Conservation (phyloP, 2,797 vertebrate genomes). For the Brachyalestes nurse region DNA sequence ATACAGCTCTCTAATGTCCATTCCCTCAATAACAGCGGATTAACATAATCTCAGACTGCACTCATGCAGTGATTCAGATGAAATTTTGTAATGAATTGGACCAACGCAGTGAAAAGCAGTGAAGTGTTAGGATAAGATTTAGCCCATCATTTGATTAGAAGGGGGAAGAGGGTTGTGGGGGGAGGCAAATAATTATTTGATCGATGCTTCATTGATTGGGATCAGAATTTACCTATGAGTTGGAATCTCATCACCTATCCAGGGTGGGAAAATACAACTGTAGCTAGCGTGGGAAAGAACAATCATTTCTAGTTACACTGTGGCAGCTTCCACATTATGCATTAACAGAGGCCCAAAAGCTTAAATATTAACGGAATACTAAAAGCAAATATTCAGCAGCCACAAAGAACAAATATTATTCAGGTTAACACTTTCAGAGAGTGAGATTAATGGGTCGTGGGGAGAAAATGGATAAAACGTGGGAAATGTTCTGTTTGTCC, state of each 20-base stretch:
- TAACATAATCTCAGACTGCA: no score
- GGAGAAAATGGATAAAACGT: constrained; percentile 7
- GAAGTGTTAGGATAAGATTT: no score
- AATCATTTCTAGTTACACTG: background rate
- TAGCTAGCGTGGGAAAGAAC: constrained; percentile 28
- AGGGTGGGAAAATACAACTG: background rate
- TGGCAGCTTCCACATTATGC: background rate
- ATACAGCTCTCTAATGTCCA: no score
- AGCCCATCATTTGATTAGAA: no score
- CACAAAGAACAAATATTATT: background rate
- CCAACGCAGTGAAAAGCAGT: no score
- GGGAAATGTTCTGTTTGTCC: background rate
- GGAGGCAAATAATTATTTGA: no score
- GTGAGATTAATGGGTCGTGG: constrained; percentile 25
- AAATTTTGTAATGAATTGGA: no score
- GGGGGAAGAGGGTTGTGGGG: no score
- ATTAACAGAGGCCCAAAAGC: background rate
- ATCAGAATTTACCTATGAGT: no score
- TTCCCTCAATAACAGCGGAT: no score
- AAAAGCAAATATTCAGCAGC: constrained; percentile 41
- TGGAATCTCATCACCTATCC: background rate
- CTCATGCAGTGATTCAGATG: no score
- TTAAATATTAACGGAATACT: constrained; percentile 51
- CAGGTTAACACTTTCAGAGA: constrained; percentile 35
- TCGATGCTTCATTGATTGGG: no score